Conservation (phyloP, 1,140 invertebrate genomes). For the Heliothis subflexa region DNA sequence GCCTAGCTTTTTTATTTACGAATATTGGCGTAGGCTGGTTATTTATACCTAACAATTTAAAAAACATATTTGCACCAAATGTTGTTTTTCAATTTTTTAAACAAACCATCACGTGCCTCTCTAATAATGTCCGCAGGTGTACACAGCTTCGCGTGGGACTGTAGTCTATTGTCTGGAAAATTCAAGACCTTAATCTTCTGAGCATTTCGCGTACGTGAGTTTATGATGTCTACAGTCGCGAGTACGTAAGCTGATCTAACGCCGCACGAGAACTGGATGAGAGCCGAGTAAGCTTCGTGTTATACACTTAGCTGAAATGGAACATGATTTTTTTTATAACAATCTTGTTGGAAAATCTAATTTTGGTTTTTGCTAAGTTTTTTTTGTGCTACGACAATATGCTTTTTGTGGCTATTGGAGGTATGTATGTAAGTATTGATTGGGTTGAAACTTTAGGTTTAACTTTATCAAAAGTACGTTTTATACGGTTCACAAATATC, state of each 20-base stretch:
- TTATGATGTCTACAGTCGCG: slow-evolving; percentile 37
- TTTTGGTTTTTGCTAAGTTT: neutral
- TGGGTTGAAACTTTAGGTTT: too few species aligned
- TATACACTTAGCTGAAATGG: neutral
- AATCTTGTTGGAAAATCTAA: neutral
- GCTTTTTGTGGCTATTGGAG: too few species aligned
- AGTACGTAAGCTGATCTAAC: slow-evolving; percentile 27
- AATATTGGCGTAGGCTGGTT: too few species aligned
- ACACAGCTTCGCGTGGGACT: slow-evolving; percentile 6
- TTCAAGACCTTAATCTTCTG: slow-evolving; percentile 47
- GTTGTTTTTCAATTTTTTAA: neutral
- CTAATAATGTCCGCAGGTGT: slow-evolving; percentile 36
- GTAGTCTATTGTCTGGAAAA: slow-evolving; percentile 43
- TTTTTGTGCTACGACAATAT: too few species aligned
- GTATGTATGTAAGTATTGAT: too few species aligned
- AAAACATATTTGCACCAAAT: neutral
- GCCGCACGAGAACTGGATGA: slow-evolving; percentile 17
- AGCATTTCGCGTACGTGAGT: slow-evolving; percentile 41
- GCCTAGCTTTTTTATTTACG: too few species aligned
- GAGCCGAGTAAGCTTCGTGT: slow-evolving; percentile 17
- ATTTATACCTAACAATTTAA: too few species aligned
- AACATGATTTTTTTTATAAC: slow-evolving; percentile 1
- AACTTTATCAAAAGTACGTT: too few species aligned
- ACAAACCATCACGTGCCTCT: neutral
- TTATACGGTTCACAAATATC: too few species aligned